phyloP scores from a whole-genome alignment of 2,113 vertebrate species.

The Sylvicapra grimmia region DNA sequence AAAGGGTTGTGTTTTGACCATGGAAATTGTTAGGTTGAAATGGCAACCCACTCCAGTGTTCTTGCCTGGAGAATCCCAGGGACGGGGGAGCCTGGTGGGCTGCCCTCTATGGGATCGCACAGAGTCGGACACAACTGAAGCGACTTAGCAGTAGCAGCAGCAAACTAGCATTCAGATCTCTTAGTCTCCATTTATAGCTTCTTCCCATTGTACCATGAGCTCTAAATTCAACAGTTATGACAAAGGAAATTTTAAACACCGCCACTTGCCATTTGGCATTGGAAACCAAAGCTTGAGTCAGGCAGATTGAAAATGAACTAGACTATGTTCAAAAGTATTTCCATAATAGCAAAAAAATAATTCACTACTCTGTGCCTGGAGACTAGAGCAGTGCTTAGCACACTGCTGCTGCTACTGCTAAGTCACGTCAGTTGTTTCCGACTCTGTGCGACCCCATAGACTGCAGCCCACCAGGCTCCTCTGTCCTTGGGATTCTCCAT shows the following conservation, averaged over 20 bases:
- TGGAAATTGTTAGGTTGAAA: not conserved
- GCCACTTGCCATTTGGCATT: not conserved
- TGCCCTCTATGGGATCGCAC: too few relatives aligned
- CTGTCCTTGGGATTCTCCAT: too few relatives aligned
- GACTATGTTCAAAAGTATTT: not conserved
- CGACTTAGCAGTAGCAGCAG: too few relatives aligned
- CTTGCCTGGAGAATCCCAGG: too few relatives aligned
- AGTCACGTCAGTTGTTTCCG: rapidly evolving
- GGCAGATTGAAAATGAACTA: not conserved
- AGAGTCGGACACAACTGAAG: too few relatives aligned
- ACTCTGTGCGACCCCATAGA: too few relatives aligned
- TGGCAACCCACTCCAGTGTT: too few relatives aligned
- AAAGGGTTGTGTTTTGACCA: not conserved
- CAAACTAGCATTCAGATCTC: not conserved
- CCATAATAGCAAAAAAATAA: not conserved
- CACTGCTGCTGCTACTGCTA: too few relatives aligned
- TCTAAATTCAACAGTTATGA: not conserved
- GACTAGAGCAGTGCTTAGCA: not conserved
- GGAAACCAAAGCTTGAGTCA: not conserved
- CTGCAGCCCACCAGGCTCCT: too few relatives aligned
- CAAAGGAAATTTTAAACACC: not conserved
- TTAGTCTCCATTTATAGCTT: not conserved
- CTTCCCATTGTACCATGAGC: not conserved
- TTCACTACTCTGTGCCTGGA: not conserved
- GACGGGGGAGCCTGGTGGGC: too few relatives aligned